Percentiles rank a stretch among this genome's conserved stretches.
phyloP scores from a whole-genome alignment of 2,113 vertebrate species.

The Sinocyclocheilus maitianheensis region DNA sequence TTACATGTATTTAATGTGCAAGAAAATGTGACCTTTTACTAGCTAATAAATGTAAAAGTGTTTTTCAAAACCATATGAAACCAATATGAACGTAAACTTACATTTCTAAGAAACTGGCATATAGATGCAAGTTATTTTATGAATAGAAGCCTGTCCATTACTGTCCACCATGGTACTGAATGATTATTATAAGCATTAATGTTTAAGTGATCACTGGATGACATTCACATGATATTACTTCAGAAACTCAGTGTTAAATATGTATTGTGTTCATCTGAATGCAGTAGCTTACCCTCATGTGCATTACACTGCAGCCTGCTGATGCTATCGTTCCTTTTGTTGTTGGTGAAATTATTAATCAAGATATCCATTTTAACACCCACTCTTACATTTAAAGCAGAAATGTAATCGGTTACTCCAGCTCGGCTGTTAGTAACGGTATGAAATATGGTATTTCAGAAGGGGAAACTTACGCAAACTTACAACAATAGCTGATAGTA shows the following conservation, averaged over 20 bases:
- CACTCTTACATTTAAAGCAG: conserved; percentile 85
- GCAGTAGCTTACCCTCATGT: conserved; percentile 59
- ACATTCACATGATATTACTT: too few species aligned
- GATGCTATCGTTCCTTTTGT: conserved; percentile 98
- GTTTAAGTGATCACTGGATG: too few species aligned
- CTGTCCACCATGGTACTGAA: not conserved
- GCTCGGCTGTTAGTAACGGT: too few species aligned
- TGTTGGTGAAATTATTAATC: conserved; percentile 97
- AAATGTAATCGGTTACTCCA: not conserved
- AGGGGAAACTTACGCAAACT: not conserved
- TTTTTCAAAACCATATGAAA: too few species aligned
- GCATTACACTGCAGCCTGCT: conserved; percentile 90
- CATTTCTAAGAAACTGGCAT: not conserved
- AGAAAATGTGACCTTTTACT: not conserved
- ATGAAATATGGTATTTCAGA: not conserved
- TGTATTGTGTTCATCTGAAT: not conserved
- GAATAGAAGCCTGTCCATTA: not conserved
- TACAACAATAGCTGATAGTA: not conserved
- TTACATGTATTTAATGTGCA: not conserved
- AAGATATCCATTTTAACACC: conserved; percentile 96
- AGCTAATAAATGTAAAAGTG: too few species aligned
- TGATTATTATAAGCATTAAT: not conserved
- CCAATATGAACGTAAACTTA: too few species aligned
- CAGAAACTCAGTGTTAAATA: not conserved
- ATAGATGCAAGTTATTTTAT: too few species aligned